phyloP scores from a whole-genome alignment of 2,888 invertebrate species.

The Bombylius discolor region DNA sequence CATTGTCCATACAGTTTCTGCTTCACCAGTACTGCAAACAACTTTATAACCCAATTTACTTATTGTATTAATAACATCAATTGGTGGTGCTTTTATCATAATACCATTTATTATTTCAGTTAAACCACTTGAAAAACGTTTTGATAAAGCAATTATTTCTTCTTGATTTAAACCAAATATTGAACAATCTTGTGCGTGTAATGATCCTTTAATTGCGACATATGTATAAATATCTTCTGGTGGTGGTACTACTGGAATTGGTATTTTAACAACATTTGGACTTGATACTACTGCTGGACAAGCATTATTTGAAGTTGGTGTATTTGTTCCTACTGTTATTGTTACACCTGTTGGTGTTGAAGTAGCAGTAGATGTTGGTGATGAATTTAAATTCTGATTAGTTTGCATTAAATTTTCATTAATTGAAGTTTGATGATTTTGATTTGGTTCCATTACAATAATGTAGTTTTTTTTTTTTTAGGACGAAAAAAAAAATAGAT shows the following conservation, averaged over 20 bases:
- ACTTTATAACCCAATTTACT: slow-evolving; percentile 67
- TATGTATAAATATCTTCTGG: slow-evolving; percentile 52
- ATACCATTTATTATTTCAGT: slow-evolving; percentile 57
- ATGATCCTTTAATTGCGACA: slow-evolving; percentile 65
- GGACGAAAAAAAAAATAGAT: too few species aligned
- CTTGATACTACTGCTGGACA: slow-evolving; percentile 11
- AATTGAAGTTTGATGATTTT: not conserved
- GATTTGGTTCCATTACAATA: not conserved
- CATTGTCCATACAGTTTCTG: slow-evolving; percentile 73
- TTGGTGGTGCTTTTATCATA: slow-evolving; percentile 53
- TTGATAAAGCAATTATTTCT: slow-evolving; percentile 55
- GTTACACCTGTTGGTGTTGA: slow-evolving; percentile 12
- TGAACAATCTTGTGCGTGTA: slow-evolving; percentile 59
- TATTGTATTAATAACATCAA: slow-evolving; percentile 58
- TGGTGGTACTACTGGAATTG: slow-evolving; percentile 32
- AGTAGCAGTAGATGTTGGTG: not conserved
- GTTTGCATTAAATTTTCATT: not conserved
- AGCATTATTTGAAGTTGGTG: not conserved
- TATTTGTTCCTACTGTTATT: not conserved
- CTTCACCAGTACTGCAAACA: slow-evolving; percentile 63
- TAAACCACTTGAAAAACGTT: slow-evolving; percentile 53
- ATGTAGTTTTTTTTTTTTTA: not conserved
- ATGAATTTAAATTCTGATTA: not conserved
- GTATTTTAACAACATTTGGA: slow-evolving; percentile 34
- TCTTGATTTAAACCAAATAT: slow-evolving; percentile 62